A percentile compares a stretch with the other conserved stretches of the same genome.
phyloP scores from a whole-genome alignment of 2,113 vertebrate species.

The Martes martes region DNA sequence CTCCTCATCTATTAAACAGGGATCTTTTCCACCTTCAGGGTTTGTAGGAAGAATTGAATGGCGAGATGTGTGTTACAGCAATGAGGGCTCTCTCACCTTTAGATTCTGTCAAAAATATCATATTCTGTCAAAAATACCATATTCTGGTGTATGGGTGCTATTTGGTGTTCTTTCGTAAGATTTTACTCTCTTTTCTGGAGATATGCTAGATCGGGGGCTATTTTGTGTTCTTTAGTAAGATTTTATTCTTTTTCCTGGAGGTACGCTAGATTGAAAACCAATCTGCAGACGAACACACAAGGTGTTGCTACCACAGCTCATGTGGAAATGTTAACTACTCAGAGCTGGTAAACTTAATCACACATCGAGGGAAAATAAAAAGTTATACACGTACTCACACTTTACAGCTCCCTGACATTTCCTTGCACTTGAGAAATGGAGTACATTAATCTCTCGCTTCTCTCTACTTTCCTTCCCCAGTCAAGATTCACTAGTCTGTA shows the following conservation, averaged over 20 bases:
- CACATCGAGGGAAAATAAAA: conserved; percentile 48
- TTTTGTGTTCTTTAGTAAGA: not conserved
- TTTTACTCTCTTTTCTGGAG: conserved; percentile 13
- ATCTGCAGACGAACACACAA: conserved; percentile 34
- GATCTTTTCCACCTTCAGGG: not conserved
- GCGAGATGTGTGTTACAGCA: fast-evolving
- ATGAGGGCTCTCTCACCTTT: not conserved
- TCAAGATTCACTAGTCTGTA: not conserved
- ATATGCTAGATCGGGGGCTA: not conserved
- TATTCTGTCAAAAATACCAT: not conserved
- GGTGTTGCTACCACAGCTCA: not conserved
- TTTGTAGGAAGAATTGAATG: not conserved
- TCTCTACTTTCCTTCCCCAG: not conserved
- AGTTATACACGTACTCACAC: not conserved
- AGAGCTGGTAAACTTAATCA: conserved; percentile 1
- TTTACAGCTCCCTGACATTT: conserved; percentile 18
- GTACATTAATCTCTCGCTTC: not conserved
- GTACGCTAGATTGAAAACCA: not conserved
- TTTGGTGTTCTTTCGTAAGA: not conserved
- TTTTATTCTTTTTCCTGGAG: conserved; percentile 17
- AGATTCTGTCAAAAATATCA: not conserved
- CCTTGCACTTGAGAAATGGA: conserved; percentile 21
- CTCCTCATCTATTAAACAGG: not conserved
- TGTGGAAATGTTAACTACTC: conserved; percentile 9
- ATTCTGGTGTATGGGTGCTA: not conserved